Conservation (phyloP, 2,113 vertebrate species). For the Oryzias javanicus region DNA sequence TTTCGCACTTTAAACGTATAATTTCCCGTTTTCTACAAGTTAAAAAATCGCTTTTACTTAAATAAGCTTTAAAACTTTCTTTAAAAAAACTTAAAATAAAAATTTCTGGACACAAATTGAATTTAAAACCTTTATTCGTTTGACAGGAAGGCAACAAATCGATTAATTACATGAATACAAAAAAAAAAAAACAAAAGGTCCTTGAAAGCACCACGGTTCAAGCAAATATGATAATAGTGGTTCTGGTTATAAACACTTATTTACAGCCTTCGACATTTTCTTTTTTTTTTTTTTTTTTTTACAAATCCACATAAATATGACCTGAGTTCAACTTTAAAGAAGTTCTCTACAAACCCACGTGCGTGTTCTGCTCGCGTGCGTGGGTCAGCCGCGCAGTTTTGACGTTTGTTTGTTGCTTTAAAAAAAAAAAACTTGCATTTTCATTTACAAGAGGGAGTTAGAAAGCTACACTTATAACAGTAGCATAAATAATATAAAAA, state of each 20-base stretch:
- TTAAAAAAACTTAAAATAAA: background rate
- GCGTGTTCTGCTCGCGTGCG: conserved; percentile 41
- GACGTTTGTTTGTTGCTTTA: conserved; percentile 47
- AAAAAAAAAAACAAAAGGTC: conserved; percentile 59
- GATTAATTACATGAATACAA: conserved; percentile 77
- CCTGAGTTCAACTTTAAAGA: conserved; percentile 74
- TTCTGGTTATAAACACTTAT: conserved; percentile 81
- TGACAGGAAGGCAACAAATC: conserved; percentile 74
- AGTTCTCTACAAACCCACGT: conserved; percentile 56
- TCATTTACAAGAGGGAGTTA: conserved; percentile 65
- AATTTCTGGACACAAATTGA: conserved; percentile 51
- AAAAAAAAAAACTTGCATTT: conserved; percentile 65
- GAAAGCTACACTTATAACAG: conserved; percentile 53
- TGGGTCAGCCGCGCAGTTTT: conserved; percentile 61
- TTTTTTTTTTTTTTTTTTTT: conserved; percentile 82
- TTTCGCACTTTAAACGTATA: no score
- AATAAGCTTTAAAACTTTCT: background rate
- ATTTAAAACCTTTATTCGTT: conserved; percentile 79
- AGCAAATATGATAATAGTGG: conserved; percentile 78
- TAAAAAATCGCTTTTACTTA: no score
- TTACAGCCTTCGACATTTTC: conserved; percentile 80
- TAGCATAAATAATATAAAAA: conserved; percentile 75
- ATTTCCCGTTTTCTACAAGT: no score
- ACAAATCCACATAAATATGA: conserved; percentile 83
- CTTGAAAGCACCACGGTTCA: conserved; percentile 65